Evolutionary conservation across 2,113 vertebrate species (phyloP), one percentile per base, ranked within the genome.

Genomic region (Megalops atlanticus): DNA sequence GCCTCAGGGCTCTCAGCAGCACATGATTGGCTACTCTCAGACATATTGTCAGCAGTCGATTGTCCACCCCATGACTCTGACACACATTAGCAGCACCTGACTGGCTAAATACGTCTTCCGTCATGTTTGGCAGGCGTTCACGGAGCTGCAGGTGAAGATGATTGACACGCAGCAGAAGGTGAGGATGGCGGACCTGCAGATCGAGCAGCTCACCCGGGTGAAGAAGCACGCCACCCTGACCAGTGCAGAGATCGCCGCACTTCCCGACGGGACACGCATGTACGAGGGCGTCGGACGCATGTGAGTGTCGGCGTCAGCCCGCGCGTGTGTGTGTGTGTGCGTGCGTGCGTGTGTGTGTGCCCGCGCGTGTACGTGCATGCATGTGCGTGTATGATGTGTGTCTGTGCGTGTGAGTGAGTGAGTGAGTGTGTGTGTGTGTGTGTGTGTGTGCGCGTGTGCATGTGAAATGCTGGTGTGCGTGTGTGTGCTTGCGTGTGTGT

Each of bases 91-190:
- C n/a, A n/a, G n/a, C n/a, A n/a, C n/a, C n/a, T n/a, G n/a, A n/a
- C n/a, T n/a, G n/a, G n/a, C n/a, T n/a, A n/a, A n/a, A n/a, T n/a
- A n/a, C n/a, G n/a, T n/a, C n/a, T n/a, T n/a, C n/a, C n/a, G n/a
- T n/a, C n/a, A n/a, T n/a, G n/a, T 5, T 64, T 31, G 24, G 14
- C 79, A 99, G 98, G 98, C 98, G 0, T 99, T 99, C 91, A 92
- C 93, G 0, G 97, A 97, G 86, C 94, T 99, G 89, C 98, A 99
- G 92, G 94, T 96, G 81, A 99, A 98, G 92, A 97, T 97, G 91
- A 94, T 98, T 33, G 97, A 99, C 90, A 99, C 97, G 0, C 98
- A 99, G 85, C 98, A 99, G 91, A 99, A 99, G 85, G 96, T 94
- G 85, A 98, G 98, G 84, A 84, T 99, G 78, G 97, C 98, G 0